Conservation (phyloP, 2,888 invertebrate species). For the Pristionchus maxplancki region DNA sequence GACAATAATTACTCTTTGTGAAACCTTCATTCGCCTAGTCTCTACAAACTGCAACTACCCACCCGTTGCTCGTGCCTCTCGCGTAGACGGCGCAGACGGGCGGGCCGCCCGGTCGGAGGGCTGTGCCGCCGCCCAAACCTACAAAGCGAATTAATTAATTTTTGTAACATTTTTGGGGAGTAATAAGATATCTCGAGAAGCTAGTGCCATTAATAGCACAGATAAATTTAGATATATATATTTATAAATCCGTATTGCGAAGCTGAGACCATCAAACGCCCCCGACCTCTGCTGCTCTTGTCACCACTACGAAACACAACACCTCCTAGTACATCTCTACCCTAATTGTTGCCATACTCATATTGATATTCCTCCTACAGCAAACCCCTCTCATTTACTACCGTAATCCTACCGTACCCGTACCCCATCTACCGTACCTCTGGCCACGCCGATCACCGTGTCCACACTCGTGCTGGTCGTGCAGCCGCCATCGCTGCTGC, state of each 20-base stretch:
- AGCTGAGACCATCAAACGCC: too few species aligned
- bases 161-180: too few species aligned
- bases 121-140: neutral
- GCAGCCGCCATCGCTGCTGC: conserved; percentile 12
- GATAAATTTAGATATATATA: too few species aligned
- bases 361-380: neutral
- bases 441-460: conserved; percentile 42
- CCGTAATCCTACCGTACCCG: neutral
- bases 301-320: neutral
- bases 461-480: conserved; percentile 45
- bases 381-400: neutral
- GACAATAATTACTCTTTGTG: neutral
- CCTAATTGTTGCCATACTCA: neutral
- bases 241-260: too few species aligned
- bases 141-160: neutral
- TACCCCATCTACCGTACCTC: conserved; percentile 8
- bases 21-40: too few species aligned
- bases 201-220: too few species aligned
- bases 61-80: conserved; percentile 43
- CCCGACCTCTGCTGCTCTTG: too few species aligned
- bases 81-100: conserved; percentile 45
- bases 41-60: neutral
- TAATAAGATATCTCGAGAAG: too few species aligned
- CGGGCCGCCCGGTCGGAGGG: conserved; percentile 6
- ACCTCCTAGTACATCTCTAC: too few species aligned